Evolutionary conservation across 2,888 invertebrate genomes (phyloP), one percentile per base, ranked within the genome.

Genomic region (Blastobasis lacticolella): DNA sequence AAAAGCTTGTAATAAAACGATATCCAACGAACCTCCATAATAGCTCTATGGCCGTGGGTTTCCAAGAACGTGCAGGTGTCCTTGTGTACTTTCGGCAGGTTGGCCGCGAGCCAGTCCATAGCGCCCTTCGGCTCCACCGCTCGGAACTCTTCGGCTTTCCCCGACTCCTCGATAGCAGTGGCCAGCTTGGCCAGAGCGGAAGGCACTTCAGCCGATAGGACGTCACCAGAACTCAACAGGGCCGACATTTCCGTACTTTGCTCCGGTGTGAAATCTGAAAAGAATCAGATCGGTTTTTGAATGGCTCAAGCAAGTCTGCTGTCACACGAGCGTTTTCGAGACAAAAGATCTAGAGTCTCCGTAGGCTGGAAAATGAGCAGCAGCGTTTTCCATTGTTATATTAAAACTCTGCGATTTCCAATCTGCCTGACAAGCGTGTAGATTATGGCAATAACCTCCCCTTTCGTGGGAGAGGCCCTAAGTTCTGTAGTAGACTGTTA

Each of bases 161-260:
- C 87, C n/a, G 81, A 75, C 4, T 69, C 62, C 40, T 80, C 74
- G 46, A 92, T 78, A 42, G 74, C 69, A 9, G 73, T 69, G 0
- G 87, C 83, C 38, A 92, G 72, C 42, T 81, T 75, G 10, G 83
- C 78, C 4, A 91, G 63, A 0, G 85, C 82, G 10, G 79, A 73
- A 0, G 94, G 93, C 6, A 96, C 91, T 68, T 95, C 94, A 0
- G 93, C 94, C 10, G 95, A 95, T 49, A 94, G 85, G 0, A 94
- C 93, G 56, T 92, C 90, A 0, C 93, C 93, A 0, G 92, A 91
- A 8, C 93, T 91, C 42, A 95, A 81, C 36, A 96, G 73, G 37
- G 89, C 66, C 0, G 93, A 91, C 46, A 95, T 90, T 73, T 95
- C 95, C 42, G 90, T 89, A 62, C 92, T 92, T 58, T 93, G 90